phyloP scores from a whole-genome alignment of 2,113 vertebrate genomes.

The Ictalurus punctatus region DNA sequence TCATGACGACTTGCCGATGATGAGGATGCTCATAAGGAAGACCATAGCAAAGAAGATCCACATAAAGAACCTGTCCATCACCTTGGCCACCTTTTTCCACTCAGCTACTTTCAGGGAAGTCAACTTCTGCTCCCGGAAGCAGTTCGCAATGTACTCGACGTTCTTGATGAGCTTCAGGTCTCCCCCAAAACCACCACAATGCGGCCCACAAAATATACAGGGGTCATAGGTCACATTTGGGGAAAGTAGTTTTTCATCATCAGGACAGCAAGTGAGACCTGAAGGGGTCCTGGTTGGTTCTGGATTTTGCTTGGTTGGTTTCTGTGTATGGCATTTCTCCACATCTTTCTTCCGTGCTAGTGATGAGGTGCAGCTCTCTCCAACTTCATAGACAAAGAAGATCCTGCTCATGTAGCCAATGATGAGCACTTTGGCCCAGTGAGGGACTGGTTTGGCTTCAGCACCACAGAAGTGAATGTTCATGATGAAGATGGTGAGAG shows the following conservation, averaged over 20 bases:
- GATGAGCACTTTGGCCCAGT: conserved; percentile 92
- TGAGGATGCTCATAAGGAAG: conserved; percentile 93
- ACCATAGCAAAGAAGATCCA: conserved; percentile 99
- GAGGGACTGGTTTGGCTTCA: conserved; percentile 91
- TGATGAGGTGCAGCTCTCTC: conserved; percentile 83
- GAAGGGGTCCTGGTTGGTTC: conserved; percentile 54
- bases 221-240: conserved; percentile 70
- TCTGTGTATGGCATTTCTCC: conserved; percentile 33
- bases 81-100: conserved; percentile 98
- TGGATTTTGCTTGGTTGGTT: conserved; percentile 46
- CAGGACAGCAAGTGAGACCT: conserved; percentile 43
- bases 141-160: conserved; percentile 91
- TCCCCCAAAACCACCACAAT: conserved; percentile 35
- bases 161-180: conserved; percentile 78
- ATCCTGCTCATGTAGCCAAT: conserved; percentile 96
- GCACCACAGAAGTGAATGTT: conserved; percentile 96
- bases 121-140: conserved; percentile 86
- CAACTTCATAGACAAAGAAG: conserved; percentile 94
- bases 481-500: conserved; percentile 97
- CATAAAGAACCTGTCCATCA: conserved; percentile 99
- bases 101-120: conserved; percentile 87
- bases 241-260: conserved; percentile 46
- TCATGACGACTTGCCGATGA: conserved; percentile 86
- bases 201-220: conserved; percentile 69
- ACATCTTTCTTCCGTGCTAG: not conserved